Evolutionary conservation across 2,888 invertebrate genomes (phyloP).

Genomic region (Cerastis leucographa): DNA sequence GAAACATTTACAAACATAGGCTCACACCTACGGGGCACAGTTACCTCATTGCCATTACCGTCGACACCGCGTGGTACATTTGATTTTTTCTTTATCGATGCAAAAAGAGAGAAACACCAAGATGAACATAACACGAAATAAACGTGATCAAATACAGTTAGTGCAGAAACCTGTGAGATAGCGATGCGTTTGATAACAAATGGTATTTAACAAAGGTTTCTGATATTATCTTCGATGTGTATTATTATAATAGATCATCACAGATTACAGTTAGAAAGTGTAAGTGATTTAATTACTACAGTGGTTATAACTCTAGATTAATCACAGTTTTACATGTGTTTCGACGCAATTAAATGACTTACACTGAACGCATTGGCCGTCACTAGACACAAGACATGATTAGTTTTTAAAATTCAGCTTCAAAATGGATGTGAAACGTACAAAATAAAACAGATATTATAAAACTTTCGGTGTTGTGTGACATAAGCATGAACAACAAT

Average conservation of each 20-base stretch:
- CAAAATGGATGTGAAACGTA: constrained; percentile 65
- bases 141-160: constrained; percentile 75
- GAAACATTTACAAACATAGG: constrained; percentile 81
- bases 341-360: constrained; percentile 56
- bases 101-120: constrained; percentile 91
- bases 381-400: constrained; percentile 58
- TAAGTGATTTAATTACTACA: constrained; percentile 70
- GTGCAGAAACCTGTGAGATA: constrained; percentile 77
- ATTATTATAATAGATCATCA: constrained; percentile 70
- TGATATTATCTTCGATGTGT: constrained; percentile 51
- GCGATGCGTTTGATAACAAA: constrained; percentile 62
- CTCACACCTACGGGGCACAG: constrained; percentile 87
- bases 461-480: constrained; percentile 19
- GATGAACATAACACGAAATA: constrained; percentile 86
- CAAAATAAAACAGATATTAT: not conserved
- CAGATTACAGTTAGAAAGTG: constrained; percentile 72
- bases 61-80: constrained; percentile 98
- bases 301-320: not conserved
- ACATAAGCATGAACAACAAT: constrained; percentile 5
- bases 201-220: constrained; percentile 57
- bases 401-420: constrained; percentile 35
- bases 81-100: constrained; percentile 95
- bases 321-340: constrained; percentile 7
- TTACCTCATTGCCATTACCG: constrained; percentile 98
- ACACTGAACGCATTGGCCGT: constrained; percentile 53